Conservation (phyloP, 2,113 vertebrate genomes). For the Semnopithecus entellus region DNA sequence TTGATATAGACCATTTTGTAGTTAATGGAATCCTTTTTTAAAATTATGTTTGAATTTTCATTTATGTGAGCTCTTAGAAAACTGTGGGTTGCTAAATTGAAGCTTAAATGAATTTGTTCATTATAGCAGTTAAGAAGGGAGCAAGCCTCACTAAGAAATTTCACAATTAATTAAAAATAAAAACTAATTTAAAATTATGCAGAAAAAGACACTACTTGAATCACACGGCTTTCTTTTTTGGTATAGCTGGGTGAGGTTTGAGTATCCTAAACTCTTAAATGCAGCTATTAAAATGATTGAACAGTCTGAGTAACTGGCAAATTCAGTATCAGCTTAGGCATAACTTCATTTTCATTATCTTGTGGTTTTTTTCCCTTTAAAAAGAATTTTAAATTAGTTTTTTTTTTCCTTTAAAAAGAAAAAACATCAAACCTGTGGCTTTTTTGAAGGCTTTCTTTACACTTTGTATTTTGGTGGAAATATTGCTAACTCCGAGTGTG, state of each 20-base stretch:
- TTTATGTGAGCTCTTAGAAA: slow-evolving; percentile 1
- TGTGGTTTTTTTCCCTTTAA: neutral
- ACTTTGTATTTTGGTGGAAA: neutral
- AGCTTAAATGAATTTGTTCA: neutral
- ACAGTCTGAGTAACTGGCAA: neutral
- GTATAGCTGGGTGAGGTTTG: neutral
- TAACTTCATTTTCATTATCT: neutral
- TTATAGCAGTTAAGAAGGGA: neutral
- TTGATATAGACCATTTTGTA: neutral
- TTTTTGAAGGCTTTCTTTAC: neutral
- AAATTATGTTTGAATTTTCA: slow-evolving; percentile 14
- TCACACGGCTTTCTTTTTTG: neutral
- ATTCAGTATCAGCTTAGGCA: neutral
- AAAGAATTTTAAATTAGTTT: neutral
- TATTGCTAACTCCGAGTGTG: neutral
- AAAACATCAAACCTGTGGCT: neutral
- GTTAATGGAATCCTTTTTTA: neutral
- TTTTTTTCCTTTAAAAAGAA: neutral
- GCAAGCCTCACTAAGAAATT: neutral
- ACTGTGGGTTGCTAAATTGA: neutral
- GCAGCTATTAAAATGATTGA: slow-evolving; percentile 33
- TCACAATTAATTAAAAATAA: neutral
- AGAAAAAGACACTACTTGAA: slow-evolving; percentile 10
- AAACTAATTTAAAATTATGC: neutral
- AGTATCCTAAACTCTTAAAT: neutral